Conservation (phyloP, 1,140 invertebrate species). For the Choristoneura fumiferana region DNA sequence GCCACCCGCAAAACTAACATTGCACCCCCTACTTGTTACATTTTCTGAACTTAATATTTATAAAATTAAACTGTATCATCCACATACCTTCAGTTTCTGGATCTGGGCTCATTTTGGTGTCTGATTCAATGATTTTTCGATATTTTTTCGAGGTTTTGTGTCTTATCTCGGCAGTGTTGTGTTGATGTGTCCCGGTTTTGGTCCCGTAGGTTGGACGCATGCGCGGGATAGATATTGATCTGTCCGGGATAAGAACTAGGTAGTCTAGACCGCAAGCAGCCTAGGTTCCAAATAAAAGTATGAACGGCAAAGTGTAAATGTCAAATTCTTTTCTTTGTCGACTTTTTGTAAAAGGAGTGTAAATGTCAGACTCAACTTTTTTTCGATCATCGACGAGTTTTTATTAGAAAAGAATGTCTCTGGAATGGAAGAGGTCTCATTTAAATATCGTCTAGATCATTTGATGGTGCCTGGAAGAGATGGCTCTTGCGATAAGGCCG, state of each 20-base stretch:
- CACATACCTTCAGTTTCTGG: conserved; percentile 11
- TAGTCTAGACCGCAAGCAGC: not conserved
- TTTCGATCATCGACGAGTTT: no score
- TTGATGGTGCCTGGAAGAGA: no score
- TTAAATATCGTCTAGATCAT: no score
- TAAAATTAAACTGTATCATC: not conserved
- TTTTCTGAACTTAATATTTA: not conserved
- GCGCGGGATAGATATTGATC: conserved; percentile 14
- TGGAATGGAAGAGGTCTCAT: no score
- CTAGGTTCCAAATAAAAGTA: no score
- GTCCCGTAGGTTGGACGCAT: conserved; percentile 1
- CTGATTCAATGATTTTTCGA: not conserved
- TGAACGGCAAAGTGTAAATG: no score
- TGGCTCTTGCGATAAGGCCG: no score
- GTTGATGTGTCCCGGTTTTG: conserved; percentile 8
- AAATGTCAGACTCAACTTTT: no score
- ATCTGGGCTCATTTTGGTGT: conserved; percentile 2
- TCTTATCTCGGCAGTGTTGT: not conserved
- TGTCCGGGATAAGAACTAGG: not conserved
- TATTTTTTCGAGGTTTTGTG: not conserved
- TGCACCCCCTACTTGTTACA: not conserved
- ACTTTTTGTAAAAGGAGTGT: no score
- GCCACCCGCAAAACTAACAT: not conserved
- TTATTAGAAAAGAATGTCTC: no score
- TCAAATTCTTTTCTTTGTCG: no score